Evolutionary conservation across 2,888 invertebrate genomes (phyloP).

Genomic region (Phengaris alcon): DNA sequence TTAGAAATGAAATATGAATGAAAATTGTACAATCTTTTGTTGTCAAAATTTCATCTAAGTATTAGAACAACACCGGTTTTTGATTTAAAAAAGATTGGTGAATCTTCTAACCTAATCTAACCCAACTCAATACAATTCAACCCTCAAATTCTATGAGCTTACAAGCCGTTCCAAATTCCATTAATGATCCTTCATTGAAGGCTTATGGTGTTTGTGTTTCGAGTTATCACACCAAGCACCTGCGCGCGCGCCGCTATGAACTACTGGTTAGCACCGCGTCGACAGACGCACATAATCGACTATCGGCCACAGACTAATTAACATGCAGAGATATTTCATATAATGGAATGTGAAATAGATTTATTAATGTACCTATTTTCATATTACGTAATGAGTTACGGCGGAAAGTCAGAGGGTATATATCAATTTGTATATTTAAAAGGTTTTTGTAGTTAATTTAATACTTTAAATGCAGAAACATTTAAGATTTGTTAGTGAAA

Average conservation of each 20-base stretch:
- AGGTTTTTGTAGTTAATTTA: constrained; percentile 15
- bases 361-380: constrained; percentile 18
- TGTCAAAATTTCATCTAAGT: too few species aligned
- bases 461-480: constrained; percentile 22
- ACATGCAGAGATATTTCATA: constrained; percentile 28
- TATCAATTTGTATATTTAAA: constrained; percentile 20
- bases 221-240: constrained; percentile 45
- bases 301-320: constrained; percentile 32
- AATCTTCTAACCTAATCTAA: too few species aligned
- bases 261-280: constrained; percentile 60
- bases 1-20: too few species aligned
- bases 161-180: background rate
- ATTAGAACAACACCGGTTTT: too few species aligned
- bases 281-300: constrained; percentile 53
- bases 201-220: constrained; percentile 9
- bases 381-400: constrained; percentile 26
- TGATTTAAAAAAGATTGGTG: too few species aligned
- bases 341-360: constrained; percentile 27
- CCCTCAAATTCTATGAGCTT: too few species aligned
- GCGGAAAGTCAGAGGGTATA: constrained; percentile 22
- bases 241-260: constrained; percentile 51
- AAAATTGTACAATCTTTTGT: too few species aligned
- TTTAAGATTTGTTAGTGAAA: constrained; percentile 18
- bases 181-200: constrained; percentile 15
- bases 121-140: too few species aligned